These are phyloP conservation scores for Darevskia mixta DNA, from an alignment of 2,797 vertebrate species.

Conservation along the genomic window DNA sequence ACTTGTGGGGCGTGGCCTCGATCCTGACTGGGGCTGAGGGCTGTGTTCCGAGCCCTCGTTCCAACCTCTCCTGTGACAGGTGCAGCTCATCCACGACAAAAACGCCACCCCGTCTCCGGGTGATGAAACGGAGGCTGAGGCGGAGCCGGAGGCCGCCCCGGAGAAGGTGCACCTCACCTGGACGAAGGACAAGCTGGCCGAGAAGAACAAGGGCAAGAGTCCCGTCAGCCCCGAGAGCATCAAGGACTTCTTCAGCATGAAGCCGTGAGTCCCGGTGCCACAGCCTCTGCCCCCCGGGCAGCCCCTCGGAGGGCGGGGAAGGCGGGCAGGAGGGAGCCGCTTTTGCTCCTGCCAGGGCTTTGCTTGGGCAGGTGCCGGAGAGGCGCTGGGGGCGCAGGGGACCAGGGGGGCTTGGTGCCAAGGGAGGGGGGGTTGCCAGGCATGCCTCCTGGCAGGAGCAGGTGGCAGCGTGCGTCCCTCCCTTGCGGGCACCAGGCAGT, in stretches of 20 bases:
- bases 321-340: too few relatives aligned
- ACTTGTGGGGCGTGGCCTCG: too few relatives aligned
- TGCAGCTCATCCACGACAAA: slow-evolving; percentile 96
- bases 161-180: slow-evolving; percentile 97
- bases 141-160: slow-evolving; percentile 71
- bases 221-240: slow-evolving; percentile 91
- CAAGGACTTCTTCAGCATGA: slow-evolving; percentile 99
- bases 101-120: slow-evolving; percentile 87
- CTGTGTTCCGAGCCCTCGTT: too few relatives aligned
- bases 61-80: slow-evolving; percentile 74
- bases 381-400: not conserved
- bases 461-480: not conserved
- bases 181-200: slow-evolving; percentile 93
- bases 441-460: not conserved
- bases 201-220: slow-evolving; percentile 90
- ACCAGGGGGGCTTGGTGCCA: not conserved
- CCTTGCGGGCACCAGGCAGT: not conserved
- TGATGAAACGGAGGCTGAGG: slow-evolving; percentile 82
- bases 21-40: too few relatives aligned
- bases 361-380: too few relatives aligned
- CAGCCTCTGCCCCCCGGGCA: accelerated
- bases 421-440: too few relatives aligned
- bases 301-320: too few relatives aligned
- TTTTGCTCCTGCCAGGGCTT: not conserved
- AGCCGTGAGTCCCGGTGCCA: slow-evolving; percentile 87